Evolutionary conservation across 1,140 invertebrate genomes (phyloP), one percentile per base, ranked within the genome.

Genomic region (Trichonephila clavata): DNA sequence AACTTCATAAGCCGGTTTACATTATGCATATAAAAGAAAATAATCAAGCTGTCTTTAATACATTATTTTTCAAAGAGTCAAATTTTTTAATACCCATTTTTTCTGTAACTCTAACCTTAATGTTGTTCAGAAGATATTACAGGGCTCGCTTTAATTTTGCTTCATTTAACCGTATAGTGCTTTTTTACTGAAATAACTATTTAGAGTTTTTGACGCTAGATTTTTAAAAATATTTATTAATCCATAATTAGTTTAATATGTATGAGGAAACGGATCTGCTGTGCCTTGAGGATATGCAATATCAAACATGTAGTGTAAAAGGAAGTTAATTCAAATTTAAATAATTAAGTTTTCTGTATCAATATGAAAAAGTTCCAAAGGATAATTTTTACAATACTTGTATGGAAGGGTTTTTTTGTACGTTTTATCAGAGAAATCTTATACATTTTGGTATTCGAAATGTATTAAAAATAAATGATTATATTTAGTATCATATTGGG

Each of bases 211-310:
- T 61, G 1, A 4, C 1, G 60, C 32, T 39, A 39, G 16, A 61
- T 0, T 0, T 61, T 61, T 5, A 6, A 20, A 21, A 21, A 32
- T 24, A 77, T 32, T 77, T 77, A 77, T 18, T 27, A 77, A 77
- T 77, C 14, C 27, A 77, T 77, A 77, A 77, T 77, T 20, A 77
- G 27, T 16, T 16, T 77, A 77, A 77, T 77, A 77, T 77, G 32
- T 77, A 77, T 77, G 14, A 77, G 27, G 27, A 77, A 39, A 77
- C 14, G 14, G 27, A 77, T 32, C 68, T 77, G 27, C 16, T 77
- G 27, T 6, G 14, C 13, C 68, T 14, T 71, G 68, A 27, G 68
- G 68, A 32, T 77, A 16, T 0, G 14, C n/a, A 1, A 1, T 27
- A 6, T 77, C 68, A 18, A 77, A 18, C 0, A 77, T 14, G 0